Conservation (phyloP, 2,888 invertebrate species). For the Lasioglossum pauxillum region DNA sequence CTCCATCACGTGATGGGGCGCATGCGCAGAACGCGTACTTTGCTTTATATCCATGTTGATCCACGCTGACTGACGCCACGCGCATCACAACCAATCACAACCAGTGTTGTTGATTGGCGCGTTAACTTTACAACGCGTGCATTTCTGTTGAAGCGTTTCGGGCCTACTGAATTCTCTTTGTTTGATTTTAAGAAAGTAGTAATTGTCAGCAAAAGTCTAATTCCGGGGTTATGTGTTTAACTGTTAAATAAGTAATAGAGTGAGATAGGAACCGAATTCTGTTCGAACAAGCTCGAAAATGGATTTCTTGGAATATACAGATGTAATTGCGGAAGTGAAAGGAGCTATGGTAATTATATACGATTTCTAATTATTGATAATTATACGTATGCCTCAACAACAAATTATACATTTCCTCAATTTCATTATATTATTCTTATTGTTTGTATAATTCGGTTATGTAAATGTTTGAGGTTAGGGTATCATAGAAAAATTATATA, state of each 20-base stretch:
- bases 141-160: background rate
- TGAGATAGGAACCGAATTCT: background rate
- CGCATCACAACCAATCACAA: too few relatives aligned
- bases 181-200: background rate
- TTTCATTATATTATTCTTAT: background rate
- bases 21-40: too few relatives aligned
- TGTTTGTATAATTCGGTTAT: background rate
- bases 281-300: slow-evolving; percentile 81
- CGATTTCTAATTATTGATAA: background rate
- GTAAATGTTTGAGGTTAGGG: slow-evolving; percentile 29
- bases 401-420: background rate
- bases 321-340: slow-evolving; percentile 93
- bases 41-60: too few relatives aligned
- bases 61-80: too few relatives aligned
- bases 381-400: background rate
- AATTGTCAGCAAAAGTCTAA: background rate
- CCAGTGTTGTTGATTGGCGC: too few relatives aligned
- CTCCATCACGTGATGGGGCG: too few relatives aligned
- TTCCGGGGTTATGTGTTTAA: background rate
- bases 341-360: slow-evolving; percentile 91
- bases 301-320: slow-evolving; percentile 95
- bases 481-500: background rate
- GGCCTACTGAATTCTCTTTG: background rate
- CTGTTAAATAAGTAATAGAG: background rate
- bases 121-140: background rate